Evolutionary conservation across 2,113 vertebrate species (phyloP).

Genomic region (Columba livia): DNA sequence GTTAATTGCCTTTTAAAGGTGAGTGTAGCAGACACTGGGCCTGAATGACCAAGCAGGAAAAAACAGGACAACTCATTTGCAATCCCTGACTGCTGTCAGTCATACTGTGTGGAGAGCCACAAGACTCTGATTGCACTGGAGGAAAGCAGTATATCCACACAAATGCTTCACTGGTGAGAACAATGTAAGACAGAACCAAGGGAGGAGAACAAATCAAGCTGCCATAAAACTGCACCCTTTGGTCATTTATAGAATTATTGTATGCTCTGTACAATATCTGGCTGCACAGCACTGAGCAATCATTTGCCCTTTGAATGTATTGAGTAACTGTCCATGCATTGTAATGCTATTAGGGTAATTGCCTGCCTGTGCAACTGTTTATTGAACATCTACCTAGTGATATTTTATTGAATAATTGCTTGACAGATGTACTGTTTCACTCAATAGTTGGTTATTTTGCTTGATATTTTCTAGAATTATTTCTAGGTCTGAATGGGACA

Average conservation of each 20-base stretch:
- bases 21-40: background rate
- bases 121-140: background rate
- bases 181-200: background rate
- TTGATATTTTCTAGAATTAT: background rate
- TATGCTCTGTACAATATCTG: background rate
- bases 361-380: background rate
- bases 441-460: background rate
- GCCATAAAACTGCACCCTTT: background rate
- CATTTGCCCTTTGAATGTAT: background rate
- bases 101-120: background rate
- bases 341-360: conserved; percentile 1
- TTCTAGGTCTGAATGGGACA: background rate
- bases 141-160: background rate
- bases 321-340: background rate
- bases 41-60: background rate
- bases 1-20: background rate
- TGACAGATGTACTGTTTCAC: background rate
- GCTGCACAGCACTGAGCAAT: background rate
- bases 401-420: conserved; percentile 14
- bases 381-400: conserved; percentile 13
- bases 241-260: background rate
- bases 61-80: background rate
- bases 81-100: background rate
- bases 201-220: background rate
- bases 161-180: background rate